Evolutionary conservation across 1,140 invertebrate species (phyloP), one percentile per base, ranked within the genome.

Genomic region (Cardiocondyla obscurior): DNA sequence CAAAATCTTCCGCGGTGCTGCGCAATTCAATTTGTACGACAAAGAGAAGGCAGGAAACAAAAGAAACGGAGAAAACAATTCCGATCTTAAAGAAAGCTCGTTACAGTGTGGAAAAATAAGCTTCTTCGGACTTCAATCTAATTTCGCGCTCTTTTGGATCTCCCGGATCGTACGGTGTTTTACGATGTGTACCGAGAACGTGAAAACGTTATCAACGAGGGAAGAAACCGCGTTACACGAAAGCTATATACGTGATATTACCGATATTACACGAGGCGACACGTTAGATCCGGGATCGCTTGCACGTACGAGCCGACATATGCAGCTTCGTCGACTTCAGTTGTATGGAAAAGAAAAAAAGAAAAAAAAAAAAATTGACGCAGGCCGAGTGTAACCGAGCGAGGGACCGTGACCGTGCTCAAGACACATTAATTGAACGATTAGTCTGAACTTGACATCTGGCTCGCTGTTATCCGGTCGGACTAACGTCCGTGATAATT

Each of bases 381-480:
- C 25, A 49, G 44, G n/a, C 36, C 30, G 57, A 60, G 57, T 60
- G 39, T 70, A 70, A 25, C 65, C 81, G 28, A 19, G 3, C 25
- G 25, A 0, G 49, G 39, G 39, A 55, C 64, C 70, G 64, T 86
- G 79, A 82, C 83, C 70, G 6, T 77, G 53, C 19, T 85, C 33
- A 30, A 69, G 25, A 28, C 69, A 72, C 39, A 70, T 72, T 81
- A 73, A 81, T 79, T 79, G 69, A 73, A 62, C 67, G 16, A 65
- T 76, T 51, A 64, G 60, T 70, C 85, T 64, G 85, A 86, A 72
- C 83, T 85, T 85, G 85, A 85, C 70, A 64, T 62, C 44, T 77
- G 82, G 19, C 6, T 39, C 36, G 30, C 25, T 19, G 60, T 85
- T 64, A 57, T 36, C 39, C 39, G 60, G 6, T 6, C 39, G 39